Base-by-base conservation (phyloP, 2,113 vertebrate genomes). In the Corydoras sp. region DNA sequence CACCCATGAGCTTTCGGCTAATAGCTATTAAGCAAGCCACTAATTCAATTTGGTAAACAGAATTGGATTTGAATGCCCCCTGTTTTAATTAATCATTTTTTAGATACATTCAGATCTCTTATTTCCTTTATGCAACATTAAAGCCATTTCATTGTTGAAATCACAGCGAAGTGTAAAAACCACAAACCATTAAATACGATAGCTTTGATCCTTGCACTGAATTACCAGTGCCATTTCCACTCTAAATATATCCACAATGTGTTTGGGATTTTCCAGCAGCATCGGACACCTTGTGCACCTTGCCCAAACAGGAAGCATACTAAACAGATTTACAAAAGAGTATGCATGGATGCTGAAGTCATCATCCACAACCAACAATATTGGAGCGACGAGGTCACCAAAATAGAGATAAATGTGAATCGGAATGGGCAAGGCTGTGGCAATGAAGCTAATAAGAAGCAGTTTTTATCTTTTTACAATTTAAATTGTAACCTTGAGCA, bases 401-500 rank as follows among this genome's bases (percentile, higher is more conserved):
- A 89, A 89, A 90, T 90, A 87, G 88, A 90, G 90, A 91, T 89
- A 89, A 90, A 90, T 90, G 83, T 85, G 89, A 87, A 89, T 86
- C 85, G 80, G 86, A 87, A 83, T 81, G 86, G 70, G 86, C 87
- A 86, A 88, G 88, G 90, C 85, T 89, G 73, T 77, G 85, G 78
- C 84, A 90, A 83, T 92, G 89, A 86, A 89, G 89, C 86, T 92
- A 94, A 93, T 89, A 93, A 91, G 92, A 92, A 91, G 93, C 92
- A 88, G 89, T 92, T 92, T 79, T 91, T 91, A 87, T 88, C 87
- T 91, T 87, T 90, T 88, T 89, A 91, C 88, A 90, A 88, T 94
- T 93, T 90, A 85, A 86, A 87, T 90, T 81, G 85, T 92, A 95
- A 95, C 92, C 93, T 95, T 98, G 92, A 94, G 88, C 87, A 89